Conservation (phyloP, 2,113 vertebrate species). For the Antechinus flavipes region DNA sequence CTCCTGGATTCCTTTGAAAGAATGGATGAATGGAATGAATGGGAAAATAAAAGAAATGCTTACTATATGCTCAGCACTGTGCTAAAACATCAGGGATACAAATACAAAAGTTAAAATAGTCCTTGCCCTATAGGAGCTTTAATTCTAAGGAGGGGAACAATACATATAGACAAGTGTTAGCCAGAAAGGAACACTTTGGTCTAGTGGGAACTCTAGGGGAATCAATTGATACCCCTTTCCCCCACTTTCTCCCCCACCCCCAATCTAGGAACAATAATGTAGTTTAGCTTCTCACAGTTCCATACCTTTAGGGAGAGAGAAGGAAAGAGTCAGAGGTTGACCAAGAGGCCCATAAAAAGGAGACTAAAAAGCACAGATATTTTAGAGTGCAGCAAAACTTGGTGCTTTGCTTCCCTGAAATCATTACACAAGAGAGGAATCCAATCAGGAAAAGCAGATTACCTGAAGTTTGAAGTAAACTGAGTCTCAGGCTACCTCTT, state of each 20-base stretch:
- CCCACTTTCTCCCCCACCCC: neutral
- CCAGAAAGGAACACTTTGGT: neutral
- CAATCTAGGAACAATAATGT: neutral
- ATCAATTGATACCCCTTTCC: neutral
- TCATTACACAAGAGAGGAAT: neutral
- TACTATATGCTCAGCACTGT: neutral
- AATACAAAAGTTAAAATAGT: neutral
- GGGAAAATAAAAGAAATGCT: neutral
- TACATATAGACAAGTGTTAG: neutral
- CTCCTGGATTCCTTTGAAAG: neutral
- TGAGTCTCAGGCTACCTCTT: neutral
- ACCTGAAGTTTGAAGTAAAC: neutral
- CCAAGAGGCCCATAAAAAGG: neutral
- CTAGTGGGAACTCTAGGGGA: neutral
- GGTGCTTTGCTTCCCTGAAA: neutral
- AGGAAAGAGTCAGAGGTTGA: neutral
- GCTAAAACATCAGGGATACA: neutral
- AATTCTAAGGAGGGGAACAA: neutral
- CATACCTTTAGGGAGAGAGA: neutral
- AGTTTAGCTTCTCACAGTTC: neutral
- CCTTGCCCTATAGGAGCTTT: neutral
- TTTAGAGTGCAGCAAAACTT: neutral
- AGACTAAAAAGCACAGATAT: neutral
- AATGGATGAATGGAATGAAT: neutral
- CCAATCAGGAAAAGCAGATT: neutral